Conservation (phyloP, 2,888 invertebrate species). For the Phaonia tiefii region DNA sequence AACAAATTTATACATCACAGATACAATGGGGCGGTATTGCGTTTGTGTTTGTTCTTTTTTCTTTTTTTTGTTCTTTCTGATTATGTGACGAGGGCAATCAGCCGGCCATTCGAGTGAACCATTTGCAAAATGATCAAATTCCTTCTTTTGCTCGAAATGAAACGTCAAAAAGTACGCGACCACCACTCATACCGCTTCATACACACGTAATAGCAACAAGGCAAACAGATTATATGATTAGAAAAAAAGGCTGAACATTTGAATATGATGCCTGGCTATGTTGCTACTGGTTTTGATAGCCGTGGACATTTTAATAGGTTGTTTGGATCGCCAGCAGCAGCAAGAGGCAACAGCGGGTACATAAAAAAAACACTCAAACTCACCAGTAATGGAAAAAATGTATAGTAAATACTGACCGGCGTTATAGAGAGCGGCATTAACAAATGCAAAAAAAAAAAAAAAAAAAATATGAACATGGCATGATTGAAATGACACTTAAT, state of each 20-base stretch:
- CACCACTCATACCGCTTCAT: background rate
- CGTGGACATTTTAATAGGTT: conserved; percentile 52
- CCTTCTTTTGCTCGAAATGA: background rate
- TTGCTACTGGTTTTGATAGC: conserved; percentile 62
- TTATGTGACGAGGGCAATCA: conserved; percentile 6
- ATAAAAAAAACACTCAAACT: background rate
- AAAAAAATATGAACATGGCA: conserved; percentile 7
- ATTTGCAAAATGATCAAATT: background rate
- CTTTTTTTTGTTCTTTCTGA: too few species aligned
- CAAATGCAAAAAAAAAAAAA: background rate
- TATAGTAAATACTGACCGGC: conserved; percentile 25
- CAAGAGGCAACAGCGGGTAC: background rate
- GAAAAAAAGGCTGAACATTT: conserved; percentile 15
- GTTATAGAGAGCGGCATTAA: conserved; percentile 3
- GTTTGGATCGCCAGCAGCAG: conserved; percentile 18
- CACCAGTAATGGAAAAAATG: background rate
- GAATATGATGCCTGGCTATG: conserved; percentile 28
- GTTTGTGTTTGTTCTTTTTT: too few species aligned
- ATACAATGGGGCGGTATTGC: too few species aligned
- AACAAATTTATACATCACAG: too few species aligned
- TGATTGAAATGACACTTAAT: conserved; percentile 72
- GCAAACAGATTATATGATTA: conserved; percentile 15
- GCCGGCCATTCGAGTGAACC: background rate
- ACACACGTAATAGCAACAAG: too few species aligned
- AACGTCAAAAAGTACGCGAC: conserved; percentile 21